Evolutionary conservation across 2,888 invertebrate genomes (phyloP), one percentile per base, ranked within the genome.

Genomic region (Sminthurides aquaticus): DNA sequence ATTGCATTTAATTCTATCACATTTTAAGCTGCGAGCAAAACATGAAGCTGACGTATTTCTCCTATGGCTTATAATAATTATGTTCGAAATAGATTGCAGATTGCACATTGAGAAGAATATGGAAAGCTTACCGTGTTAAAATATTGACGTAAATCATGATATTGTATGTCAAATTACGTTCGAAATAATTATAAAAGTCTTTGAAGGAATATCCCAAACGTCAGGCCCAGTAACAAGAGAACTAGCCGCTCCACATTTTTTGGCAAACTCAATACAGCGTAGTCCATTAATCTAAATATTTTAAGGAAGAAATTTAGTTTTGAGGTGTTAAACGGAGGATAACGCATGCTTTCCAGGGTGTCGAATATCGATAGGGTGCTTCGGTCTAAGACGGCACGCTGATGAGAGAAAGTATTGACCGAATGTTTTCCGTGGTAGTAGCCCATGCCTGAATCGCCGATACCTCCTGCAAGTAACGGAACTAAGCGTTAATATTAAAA

Each of bases 341-440:
- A 58, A 0, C 63, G 58, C 8, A 58, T 3, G 2, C 24, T 20
- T 5, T 20, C 69, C 1, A 70, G 28, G 57, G 69, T 69, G 49
- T 73, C 73, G 49, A 66, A 63, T 1, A 71, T 18, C 11, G 3
- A 48, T 25, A 65, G 61, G 24, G 68, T 60, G n/a, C 62, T 65
- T 24, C 73, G 64, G 26, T 64, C 66, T 48, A 83, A 76, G 34
- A 80, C 79, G 3, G 81, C 76, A 79, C 95, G 93, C 77, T 88
- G 87, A 79, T 99, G 98, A 0, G 90, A 87, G 80, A 99, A 99
- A 0, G 94, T 91, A 73, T 97, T 91, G 76, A 91, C 98, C 0
- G 90, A 87, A 73, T 84, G 82, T 79, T 88, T 88, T 65, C 98
- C 99, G 79, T 98, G 97, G 80, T 97, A 98, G 0, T 84, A 80